Evolutionary conservation across 2,888 invertebrate genomes (phyloP).

Genomic region (Branchellion lobata): DNA sequence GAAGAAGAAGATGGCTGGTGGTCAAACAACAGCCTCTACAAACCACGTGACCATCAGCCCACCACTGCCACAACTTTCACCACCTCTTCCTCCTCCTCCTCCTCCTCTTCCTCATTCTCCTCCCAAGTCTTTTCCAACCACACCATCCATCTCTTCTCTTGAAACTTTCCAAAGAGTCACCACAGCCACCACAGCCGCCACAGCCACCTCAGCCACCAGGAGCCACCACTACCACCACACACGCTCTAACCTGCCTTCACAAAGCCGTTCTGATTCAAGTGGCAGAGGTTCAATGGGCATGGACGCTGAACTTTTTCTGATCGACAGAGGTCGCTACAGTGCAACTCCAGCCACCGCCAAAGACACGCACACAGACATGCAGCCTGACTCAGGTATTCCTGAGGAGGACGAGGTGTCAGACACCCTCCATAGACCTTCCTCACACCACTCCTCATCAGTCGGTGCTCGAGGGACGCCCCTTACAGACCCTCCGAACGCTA

Average conservation of each 20-base stretch:
- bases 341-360: conserved; percentile 10
- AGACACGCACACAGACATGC: not conserved
- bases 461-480: no score
- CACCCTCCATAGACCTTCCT: conserved; percentile 55
- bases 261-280: conserved; percentile 91
- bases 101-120: no score
- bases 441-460: conserved; percentile 19
- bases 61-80: not conserved
- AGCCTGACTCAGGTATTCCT: conserved; percentile 67
- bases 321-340: conserved; percentile 67
- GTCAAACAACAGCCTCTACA: no score
- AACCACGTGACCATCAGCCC: not conserved
- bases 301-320: conserved; percentile 95
- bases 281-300: conserved; percentile 92
- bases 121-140: not conserved
- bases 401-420: conserved; percentile 66
- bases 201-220: not conserved
- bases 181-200: not conserved
- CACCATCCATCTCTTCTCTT: not conserved
- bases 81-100: not conserved
- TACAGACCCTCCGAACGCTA: not conserved
- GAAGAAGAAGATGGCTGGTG: not conserved
- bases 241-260: conserved; percentile 58
- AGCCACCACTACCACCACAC: not conserved
- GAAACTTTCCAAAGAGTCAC: not conserved